Percentiles rank a stretch among this genome's conserved stretches.
Evolutionary conservation across 2,888 invertebrate species (phyloP).

Genomic region (Aethes cnicana): DNA sequence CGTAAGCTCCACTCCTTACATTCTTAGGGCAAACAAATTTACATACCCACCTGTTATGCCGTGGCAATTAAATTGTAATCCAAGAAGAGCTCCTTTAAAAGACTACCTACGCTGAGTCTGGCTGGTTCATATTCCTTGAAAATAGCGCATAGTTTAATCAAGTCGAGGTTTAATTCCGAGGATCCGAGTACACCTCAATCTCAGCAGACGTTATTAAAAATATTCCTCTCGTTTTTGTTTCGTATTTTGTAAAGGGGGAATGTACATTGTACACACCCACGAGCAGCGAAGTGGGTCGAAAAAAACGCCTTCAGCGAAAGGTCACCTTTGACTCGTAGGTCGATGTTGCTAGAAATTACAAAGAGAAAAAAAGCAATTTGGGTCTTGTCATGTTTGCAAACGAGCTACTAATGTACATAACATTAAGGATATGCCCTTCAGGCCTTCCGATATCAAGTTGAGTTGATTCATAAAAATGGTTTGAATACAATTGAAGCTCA

Average conservation of each 20-base stretch:
- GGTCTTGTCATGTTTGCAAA: constrained; percentile 39
- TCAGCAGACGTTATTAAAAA: constrained; percentile 16
- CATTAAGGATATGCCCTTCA: constrained; percentile 1
- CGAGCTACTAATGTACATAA: constrained; percentile 3
- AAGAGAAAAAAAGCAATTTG: constrained; percentile 44
- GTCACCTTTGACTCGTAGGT: constrained; percentile 56
- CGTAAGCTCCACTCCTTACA: too few relatives aligned
- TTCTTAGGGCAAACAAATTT: too few relatives aligned
- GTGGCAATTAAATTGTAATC: too few relatives aligned
- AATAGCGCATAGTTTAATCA: constrained; percentile 26
- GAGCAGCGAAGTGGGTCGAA: constrained; percentile 49
- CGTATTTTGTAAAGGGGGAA: constrained; percentile 44
- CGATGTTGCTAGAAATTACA: constrained; percentile 44
- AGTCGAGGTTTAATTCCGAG: constrained; percentile 14
- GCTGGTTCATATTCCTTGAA: background rate
- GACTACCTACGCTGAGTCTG: background rate
- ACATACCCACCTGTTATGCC: too few relatives aligned
- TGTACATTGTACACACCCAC: constrained; percentile 42
- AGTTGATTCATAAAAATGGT: too few relatives aligned
- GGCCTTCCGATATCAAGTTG: too few relatives aligned
- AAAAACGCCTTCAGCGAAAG: constrained; percentile 58
- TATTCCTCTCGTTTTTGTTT: constrained; percentile 21
- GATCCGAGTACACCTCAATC: constrained; percentile 8
- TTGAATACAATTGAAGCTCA: too few relatives aligned
- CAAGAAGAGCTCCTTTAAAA: too few relatives aligned